Evolutionary conservation across 2,888 invertebrate genomes (phyloP).

Genomic region (Brachyptera putata): DNA sequence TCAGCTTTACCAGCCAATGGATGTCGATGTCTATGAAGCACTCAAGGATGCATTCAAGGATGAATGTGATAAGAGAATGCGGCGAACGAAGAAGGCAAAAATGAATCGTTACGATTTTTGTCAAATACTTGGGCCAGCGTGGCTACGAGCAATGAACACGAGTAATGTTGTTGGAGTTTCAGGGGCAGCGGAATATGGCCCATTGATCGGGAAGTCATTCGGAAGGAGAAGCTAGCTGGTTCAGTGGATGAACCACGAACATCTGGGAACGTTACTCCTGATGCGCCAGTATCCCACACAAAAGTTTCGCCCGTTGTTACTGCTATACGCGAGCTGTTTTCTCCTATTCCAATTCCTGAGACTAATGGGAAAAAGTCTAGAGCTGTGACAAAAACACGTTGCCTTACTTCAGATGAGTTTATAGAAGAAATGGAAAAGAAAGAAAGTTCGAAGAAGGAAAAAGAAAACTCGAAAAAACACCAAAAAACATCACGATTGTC

Average conservation of each 20-base stretch:
- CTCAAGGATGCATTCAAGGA: not conserved
- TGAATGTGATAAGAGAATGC: not conserved
- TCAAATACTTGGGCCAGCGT: not conserved
- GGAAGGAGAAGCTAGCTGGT: not conserved
- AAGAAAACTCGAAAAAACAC: not conserved
- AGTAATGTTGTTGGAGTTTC: too few relatives aligned
- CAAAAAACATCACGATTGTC: too few relatives aligned
- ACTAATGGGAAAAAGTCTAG: too few relatives aligned
- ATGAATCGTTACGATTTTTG: not conserved
- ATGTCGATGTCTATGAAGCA: not conserved
- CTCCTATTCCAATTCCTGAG: too few relatives aligned
- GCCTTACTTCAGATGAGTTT: not conserved
- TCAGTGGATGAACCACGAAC: too few relatives aligned
- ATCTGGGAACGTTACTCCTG: too few relatives aligned
- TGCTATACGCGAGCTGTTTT: not conserved
- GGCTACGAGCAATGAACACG: too few relatives aligned
- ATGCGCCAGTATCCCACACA: too few relatives aligned
- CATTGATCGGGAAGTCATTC: not conserved
- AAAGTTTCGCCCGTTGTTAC: not conserved
- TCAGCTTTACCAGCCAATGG: not conserved
- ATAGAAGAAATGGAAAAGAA: not conserved
- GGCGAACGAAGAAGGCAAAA: not conserved
- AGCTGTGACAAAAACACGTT: constrained; percentile 1
- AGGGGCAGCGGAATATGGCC: not conserved
- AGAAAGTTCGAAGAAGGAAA: not conserved